A percentile compares a stretch with the other conserved stretches of the same genome.
Conservation (phyloP, 2,113 vertebrate species). For the Emydura subglobosa region DNA sequence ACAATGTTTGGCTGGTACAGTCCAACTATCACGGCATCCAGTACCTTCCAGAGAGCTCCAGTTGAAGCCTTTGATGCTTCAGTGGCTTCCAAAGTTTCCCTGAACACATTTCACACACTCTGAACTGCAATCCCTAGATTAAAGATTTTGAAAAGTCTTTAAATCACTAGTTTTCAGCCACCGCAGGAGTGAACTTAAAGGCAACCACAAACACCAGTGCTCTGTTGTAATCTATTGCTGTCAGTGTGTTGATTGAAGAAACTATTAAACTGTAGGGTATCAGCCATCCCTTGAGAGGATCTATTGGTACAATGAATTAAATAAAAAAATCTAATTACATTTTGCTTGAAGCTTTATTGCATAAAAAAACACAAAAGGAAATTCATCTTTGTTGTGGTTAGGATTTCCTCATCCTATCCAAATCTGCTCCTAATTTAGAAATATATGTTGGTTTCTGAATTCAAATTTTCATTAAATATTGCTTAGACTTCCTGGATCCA, state of each 20-base stretch:
- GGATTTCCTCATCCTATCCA: conserved; percentile 33
- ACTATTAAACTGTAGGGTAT: conserved; percentile 20
- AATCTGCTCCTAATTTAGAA: conserved; percentile 66
- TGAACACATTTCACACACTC: not conserved
- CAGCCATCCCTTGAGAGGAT: conserved; percentile 35
- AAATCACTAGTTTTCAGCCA: conserved; percentile 44
- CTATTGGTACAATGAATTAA: conserved; percentile 15
- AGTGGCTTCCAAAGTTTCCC: not conserved
- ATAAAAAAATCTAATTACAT: conserved; percentile 30
- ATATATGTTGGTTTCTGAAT: conserved; percentile 35
- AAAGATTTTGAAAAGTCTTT: conserved; percentile 48
- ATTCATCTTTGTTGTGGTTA: conserved; percentile 58
- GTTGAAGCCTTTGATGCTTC: not conserved
- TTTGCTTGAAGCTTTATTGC: conserved; percentile 62
- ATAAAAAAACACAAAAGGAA: conserved; percentile 51
- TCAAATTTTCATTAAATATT: conserved; percentile 48
- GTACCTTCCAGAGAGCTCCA: not conserved
- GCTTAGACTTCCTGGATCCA: conserved; percentile 17
- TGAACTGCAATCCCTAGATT: not conserved
- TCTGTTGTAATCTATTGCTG: conserved; percentile 37
- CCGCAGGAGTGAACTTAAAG: conserved; percentile 25
- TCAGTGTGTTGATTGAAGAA: conserved; percentile 58
- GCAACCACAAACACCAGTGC: conserved; percentile 40
- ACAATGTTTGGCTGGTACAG: not conserved
- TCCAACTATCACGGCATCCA: not conserved